Base-by-base conservation (phyloP, 1,140 invertebrate genomes). In the Octopus sinensis region DNA sequence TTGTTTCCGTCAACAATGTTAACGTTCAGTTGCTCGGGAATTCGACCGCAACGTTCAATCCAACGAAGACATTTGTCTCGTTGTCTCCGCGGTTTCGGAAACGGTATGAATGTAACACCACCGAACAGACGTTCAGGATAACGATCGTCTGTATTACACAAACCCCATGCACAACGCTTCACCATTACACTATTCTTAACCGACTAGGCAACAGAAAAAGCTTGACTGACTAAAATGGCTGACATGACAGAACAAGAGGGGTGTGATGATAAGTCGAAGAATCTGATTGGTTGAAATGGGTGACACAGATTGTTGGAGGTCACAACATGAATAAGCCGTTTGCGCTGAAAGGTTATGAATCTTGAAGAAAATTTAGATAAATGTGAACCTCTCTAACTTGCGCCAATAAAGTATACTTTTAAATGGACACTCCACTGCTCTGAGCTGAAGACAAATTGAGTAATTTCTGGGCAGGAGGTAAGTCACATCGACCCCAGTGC, bases 51-150 rank as follows among this genome's bases (percentile, higher is more conserved):
- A 5, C 56, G 76, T 51, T 79, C 78, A 17, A 82, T 82, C 81
- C 81, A 79, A 10, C 81, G 23, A 52, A 53, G 10, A 73, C 82
- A 82, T 54, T 80, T 82, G 4, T 76, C 82, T 9, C 68, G 62
- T 7, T 79, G 17, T 6, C n/a, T 76, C 56, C 71, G 54, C 23
- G 78, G 68, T 73, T 73, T 73, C 13, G 82, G 79, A 80, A 82
- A 82, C 6, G 71, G 82, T n/a, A 79, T 17, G 77, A 82, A 82
- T n/a, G 77, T 73, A 4, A 82, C 54, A 13, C 82, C 82, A 75
- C 81, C 81, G 10, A 56, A 53, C 54, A 82, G 43, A 75, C 82
- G 17, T 76, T 82, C 82, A 10, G 79, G 79, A 75, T 82, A 80
- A 5, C 78, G 23, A 43, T 73, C 75, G 62, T 82, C 82, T 4